Conservation (phyloP, 2,113 vertebrate genomes). For the Rhynchomys soricoides region DNA sequence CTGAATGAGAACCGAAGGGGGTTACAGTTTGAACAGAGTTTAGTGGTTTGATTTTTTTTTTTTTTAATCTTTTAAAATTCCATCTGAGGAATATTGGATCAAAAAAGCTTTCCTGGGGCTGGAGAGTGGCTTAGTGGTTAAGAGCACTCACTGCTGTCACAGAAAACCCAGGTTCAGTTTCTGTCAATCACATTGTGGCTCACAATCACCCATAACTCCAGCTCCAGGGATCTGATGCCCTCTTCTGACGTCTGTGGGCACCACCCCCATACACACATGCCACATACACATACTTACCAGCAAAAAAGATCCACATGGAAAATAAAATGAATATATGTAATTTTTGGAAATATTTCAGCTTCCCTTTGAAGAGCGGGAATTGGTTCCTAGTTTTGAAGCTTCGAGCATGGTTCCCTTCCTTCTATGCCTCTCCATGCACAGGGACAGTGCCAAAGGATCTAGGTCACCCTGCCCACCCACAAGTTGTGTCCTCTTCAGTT, state of each 20-base stretch:
- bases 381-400: background rate
- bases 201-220: background rate
- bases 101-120: background rate
- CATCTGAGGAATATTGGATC: background rate
- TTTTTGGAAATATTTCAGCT: background rate
- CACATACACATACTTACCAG: background rate
- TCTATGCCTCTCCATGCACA: background rate
- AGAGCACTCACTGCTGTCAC: background rate
- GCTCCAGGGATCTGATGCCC: too few species aligned
- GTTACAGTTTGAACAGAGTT: background rate
- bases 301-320: background rate
- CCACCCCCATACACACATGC: background rate
- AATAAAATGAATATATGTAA: too few species aligned
- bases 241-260: background rate
- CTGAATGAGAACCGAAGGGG: background rate
- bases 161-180: background rate
- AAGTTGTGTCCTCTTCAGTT: background rate
- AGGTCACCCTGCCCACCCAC: background rate
- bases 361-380: background rate
- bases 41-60: background rate
- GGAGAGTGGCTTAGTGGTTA: background rate
- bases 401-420: background rate
- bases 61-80: background rate
- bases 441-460: background rate
- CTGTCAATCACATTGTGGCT: background rate